Conservation (phyloP, 64 coral and sea anemone species). For the Pocillopora damicornis region DNA sequence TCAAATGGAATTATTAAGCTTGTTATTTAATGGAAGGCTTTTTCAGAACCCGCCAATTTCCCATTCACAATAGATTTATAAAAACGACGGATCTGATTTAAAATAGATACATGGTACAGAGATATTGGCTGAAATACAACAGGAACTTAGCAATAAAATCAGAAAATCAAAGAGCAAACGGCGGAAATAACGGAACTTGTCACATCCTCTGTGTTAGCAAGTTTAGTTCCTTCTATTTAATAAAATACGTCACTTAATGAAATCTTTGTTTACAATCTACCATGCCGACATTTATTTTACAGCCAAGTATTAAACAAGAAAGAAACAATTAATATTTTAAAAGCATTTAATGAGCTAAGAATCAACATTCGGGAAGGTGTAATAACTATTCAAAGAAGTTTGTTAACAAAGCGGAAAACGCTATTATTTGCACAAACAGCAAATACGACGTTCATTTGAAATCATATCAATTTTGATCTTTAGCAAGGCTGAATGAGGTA, state of each 20-base stretch:
- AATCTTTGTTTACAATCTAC: neutral
- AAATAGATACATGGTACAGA: too few species aligned
- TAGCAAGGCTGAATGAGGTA: too few species aligned
- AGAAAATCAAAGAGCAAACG: neutral
- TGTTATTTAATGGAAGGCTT: too few species aligned
- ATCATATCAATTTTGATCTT: too few species aligned
- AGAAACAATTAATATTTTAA: neutral
- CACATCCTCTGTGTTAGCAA: neutral
- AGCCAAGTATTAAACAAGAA: neutral
- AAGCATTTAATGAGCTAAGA: neutral
- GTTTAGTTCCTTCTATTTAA: neutral
- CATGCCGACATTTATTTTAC: neutral
- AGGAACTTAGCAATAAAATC: neutral
- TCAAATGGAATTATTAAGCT: too few species aligned
- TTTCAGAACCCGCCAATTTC: too few species aligned
- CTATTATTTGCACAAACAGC: neutral
- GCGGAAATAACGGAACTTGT: neutral
- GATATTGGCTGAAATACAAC: neutral
- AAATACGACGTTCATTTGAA: too few species aligned
- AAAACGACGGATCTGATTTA: too few species aligned
- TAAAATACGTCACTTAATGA: neutral
- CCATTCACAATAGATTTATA: too few species aligned
- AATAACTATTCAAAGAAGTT: neutral
- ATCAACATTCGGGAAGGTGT: neutral
- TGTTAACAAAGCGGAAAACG: neutral